phyloP scores from a whole-genome alignment of 2,113 vertebrate species.

The Scomber scombrus region DNA sequence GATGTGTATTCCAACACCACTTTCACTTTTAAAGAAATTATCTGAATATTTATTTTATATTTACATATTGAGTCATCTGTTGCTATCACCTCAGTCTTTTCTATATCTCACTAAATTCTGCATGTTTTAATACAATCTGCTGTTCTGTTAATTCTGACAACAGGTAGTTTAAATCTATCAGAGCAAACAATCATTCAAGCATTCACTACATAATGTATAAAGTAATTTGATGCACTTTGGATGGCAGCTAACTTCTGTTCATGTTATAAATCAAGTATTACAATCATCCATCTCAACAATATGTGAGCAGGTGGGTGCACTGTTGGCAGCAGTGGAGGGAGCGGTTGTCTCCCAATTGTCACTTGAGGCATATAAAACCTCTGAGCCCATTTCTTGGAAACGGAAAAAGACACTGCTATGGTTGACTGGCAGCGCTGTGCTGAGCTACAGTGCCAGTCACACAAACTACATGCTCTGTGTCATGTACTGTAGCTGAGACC shows the following conservation, averaged over 20 bases:
- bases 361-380: slow-evolving; percentile 41
- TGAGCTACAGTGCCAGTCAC: neutral
- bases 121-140: neutral
- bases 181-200: neutral
- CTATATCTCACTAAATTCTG: too few relatives aligned
- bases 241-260: neutral
- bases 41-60: too few relatives aligned
- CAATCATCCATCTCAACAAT: neutral
- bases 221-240: slow-evolving; percentile 8
- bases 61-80: too few relatives aligned
- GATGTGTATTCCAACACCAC: too few relatives aligned
- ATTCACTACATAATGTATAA: neutral
- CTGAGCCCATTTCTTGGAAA: neutral
- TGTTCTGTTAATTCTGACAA: neutral
- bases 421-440: slow-evolving; percentile 17
- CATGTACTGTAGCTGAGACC: neutral
- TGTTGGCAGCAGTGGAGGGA: slow-evolving; percentile 27
- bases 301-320: slow-evolving; percentile 43
- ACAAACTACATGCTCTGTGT: neutral
- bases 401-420: neutral
- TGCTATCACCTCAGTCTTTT: too few relatives aligned
- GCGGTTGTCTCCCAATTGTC: slow-evolving; percentile 34
- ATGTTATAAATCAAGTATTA: neutral
- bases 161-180: neutral
- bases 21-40: too few relatives aligned